These are phyloP conservation scores for Mercenaria mercenaria DNA, from an alignment of 1,140 invertebrate genomes.

Conservation along the genomic window DNA sequence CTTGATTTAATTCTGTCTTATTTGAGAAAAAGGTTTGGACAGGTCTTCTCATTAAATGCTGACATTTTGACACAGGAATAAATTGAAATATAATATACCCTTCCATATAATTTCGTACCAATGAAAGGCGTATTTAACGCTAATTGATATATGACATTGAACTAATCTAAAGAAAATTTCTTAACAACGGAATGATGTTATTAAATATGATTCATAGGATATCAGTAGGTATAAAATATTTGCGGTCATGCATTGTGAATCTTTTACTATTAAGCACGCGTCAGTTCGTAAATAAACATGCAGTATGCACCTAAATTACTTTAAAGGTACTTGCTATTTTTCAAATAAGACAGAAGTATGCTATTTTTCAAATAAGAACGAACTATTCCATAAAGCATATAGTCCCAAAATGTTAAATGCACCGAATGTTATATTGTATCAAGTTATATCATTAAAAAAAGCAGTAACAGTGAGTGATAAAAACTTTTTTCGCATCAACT, in stretches of 20 bases:
- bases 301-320: not conserved
- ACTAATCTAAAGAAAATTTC: slow-evolving; percentile 42
- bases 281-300: not conserved
- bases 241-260: slow-evolving; percentile 12
- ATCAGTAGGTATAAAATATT: slow-evolving; percentile 7
- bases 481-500: too few relatives aligned
- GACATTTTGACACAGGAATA: slow-evolving; percentile 58
- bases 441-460: too few relatives aligned
- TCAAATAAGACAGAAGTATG: too few relatives aligned
- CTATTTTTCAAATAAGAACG: too few relatives aligned
- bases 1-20: slow-evolving; percentile 43
- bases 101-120: slow-evolving; percentile 10
- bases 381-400: too few relatives aligned
- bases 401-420: too few relatives aligned
- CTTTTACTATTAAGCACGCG: not conserved
- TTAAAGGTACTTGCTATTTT: too few relatives aligned
- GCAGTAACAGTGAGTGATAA: too few relatives aligned
- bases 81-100: slow-evolving; percentile 54
- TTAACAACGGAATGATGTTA: not conserved
- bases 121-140: slow-evolving; percentile 20
- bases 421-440: too few relatives aligned
- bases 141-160: slow-evolving; percentile 60
- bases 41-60: slow-evolving; percentile 22
- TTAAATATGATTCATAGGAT: slow-evolving; percentile 51
- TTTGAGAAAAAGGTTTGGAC: not conserved